These are phyloP conservation scores for Agriopis marginaria DNA, from an alignment of 2,888 invertebrate genomes.

Conservation along the genomic window DNA sequence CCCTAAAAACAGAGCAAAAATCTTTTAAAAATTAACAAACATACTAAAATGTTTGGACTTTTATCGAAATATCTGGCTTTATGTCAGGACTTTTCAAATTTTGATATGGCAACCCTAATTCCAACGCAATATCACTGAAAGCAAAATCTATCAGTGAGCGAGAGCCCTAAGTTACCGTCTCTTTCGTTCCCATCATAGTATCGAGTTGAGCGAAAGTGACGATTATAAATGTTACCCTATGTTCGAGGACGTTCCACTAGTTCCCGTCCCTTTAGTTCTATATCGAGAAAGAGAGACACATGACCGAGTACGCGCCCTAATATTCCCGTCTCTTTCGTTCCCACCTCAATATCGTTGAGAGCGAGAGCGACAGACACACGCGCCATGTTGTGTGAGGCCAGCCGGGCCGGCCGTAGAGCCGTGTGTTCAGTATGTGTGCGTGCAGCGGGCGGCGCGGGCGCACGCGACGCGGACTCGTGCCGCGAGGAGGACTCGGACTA, in stretches of 20 bases:
- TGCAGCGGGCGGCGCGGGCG: constrained; percentile 59
- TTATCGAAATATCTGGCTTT: too few relatives aligned
- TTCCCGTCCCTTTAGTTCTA: too few relatives aligned
- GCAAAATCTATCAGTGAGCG: neutral
- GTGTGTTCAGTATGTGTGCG: constrained; percentile 38
- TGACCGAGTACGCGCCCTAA: neutral
- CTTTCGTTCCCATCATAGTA: neutral
- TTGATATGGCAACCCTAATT: too few relatives aligned
- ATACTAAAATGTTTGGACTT: too few relatives aligned
- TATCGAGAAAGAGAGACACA: neutral
- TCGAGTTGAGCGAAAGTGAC: neutral
- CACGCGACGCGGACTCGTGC: constrained; percentile 75
- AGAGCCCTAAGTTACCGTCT: neutral
- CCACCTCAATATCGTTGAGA: too few relatives aligned
- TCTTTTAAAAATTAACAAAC: too few relatives aligned
- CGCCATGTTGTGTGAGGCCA: neutral
- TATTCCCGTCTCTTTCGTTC: neutral
- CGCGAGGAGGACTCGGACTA: constrained; percentile 91
- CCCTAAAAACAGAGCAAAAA: too few relatives aligned
- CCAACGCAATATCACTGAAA: neutral
- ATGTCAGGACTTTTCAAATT: too few relatives aligned
- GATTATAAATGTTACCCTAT: neutral
- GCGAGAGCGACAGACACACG: neutral
- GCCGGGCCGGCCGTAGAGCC: neutral
- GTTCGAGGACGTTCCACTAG: too few relatives aligned